These are phyloP conservation scores for Drosophila ambigua DNA, from an alignment of 1,140 invertebrate species.

Conservation along the genomic window DNA sequence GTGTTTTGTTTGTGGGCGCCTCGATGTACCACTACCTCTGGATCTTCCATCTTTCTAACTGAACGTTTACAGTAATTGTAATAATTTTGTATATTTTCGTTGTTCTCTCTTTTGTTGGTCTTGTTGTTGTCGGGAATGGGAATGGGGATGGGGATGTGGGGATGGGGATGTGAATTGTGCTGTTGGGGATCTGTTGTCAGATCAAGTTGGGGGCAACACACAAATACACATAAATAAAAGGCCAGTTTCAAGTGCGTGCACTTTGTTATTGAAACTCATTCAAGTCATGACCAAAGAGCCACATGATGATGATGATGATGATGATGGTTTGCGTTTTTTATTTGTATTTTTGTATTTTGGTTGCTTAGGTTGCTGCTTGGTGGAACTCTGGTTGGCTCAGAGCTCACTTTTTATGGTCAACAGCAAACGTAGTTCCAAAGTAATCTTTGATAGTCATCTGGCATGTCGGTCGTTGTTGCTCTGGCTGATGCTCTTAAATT, in stretches of 20 bases:
- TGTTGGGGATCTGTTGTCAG: slow-evolving; percentile 7
- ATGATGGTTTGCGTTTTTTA: slow-evolving; percentile 43
- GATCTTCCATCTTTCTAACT: slow-evolving; percentile 12
- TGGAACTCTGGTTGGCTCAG: slow-evolving; percentile 35
- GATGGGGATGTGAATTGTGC: too few species aligned
- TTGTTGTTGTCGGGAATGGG: slow-evolving; percentile 26
- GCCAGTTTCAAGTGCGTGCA: slow-evolving; percentile 72
- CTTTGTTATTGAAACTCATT: slow-evolving; percentile 81
- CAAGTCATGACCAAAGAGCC: slow-evolving; percentile 57
- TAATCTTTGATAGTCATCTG: slow-evolving; percentile 79
- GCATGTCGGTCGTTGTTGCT: slow-evolving; percentile 42
- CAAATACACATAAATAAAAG: slow-evolving; percentile 69
- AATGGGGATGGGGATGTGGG: too few species aligned
- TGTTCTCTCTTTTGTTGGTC: slow-evolving; percentile 35
- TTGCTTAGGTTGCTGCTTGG: slow-evolving; percentile 53
- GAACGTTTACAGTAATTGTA: slow-evolving; percentile 75
- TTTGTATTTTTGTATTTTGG: neutral
- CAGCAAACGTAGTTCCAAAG: slow-evolving; percentile 54
- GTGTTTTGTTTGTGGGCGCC: slow-evolving; percentile 36
- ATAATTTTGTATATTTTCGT: slow-evolving; percentile 71
- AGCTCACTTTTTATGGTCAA: slow-evolving; percentile 74
- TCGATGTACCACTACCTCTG: slow-evolving; percentile 4
- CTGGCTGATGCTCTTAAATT: slow-evolving; percentile 70
- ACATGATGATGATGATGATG: slow-evolving; percentile 55
- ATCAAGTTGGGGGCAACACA: slow-evolving; percentile 22